Percentiles rank a stretch among this genome's conserved stretches.
phyloP scores from a whole-genome alignment of 1,140 invertebrate species.

The Dryas iulia region DNA sequence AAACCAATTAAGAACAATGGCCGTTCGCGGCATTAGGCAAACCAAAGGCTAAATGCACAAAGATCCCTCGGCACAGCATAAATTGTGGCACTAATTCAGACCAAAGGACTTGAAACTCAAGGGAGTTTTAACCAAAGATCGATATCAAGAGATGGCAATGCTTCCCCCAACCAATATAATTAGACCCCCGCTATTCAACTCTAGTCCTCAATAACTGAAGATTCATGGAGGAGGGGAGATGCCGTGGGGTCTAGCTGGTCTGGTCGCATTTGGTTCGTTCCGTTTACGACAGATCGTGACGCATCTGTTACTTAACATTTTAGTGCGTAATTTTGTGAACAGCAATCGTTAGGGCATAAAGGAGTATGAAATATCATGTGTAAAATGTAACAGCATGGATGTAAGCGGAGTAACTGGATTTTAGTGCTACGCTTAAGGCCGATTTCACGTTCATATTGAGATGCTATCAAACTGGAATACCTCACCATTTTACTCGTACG shows the following conservation, averaged over 20 bases:
- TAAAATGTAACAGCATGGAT: conserved; percentile 1
- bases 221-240: conserved; percentile 41
- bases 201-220: conserved; percentile 39
- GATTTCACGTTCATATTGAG: neutral
- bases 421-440: neutral
- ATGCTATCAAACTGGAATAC: neutral
- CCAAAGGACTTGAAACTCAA: conserved; percentile 60
- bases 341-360: conserved; percentile 29
- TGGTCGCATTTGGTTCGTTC: conserved; percentile 33
- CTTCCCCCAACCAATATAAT: conserved; percentile 45
- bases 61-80: conserved; percentile 53
- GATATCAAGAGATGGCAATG: conserved; percentile 67
- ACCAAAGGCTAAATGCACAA: conserved; percentile 43
- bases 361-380: conserved; percentile 11
- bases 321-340: conserved; percentile 37
- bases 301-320: conserved; percentile 45
- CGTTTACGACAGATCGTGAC: conserved; percentile 42
- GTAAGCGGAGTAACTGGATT: neutral
- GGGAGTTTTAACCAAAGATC: conserved; percentile 70
- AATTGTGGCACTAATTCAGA: conserved; percentile 66
- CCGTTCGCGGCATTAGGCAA: conserved; percentile 34
- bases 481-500: neutral
- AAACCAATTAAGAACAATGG: conserved; percentile 40
- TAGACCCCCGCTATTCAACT: conserved; percentile 49
- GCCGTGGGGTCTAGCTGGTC: conserved; percentile 29